phyloP scores from a whole-genome alignment of 2,797 vertebrate species.

The Novumbra hubbsi region DNA sequence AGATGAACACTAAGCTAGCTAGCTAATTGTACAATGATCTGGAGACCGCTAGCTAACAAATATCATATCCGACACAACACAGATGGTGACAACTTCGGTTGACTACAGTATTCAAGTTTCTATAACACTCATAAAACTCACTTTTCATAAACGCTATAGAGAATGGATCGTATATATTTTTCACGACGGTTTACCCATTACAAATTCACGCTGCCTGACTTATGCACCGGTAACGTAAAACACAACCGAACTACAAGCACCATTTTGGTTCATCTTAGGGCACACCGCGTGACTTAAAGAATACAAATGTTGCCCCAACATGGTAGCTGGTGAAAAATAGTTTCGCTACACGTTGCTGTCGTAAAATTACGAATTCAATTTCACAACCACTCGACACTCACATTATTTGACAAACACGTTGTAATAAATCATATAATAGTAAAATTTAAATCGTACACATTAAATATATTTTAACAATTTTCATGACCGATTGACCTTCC shows the following conservation, averaged over 20 bases:
- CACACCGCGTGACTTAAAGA: background rate
- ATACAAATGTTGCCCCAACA: constrained; percentile 29
- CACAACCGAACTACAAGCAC: background rate
- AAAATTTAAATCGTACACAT: background rate
- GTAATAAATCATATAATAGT: background rate
- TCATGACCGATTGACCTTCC: constrained; percentile 20
- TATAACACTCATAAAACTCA: background rate
- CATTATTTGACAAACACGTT: background rate
- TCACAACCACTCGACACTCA: background rate
- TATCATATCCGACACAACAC: constrained; percentile 12
- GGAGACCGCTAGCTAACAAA: constrained; percentile 8
- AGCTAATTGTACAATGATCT: background rate
- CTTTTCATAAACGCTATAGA: background rate
- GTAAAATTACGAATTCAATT: constrained; percentile 15
- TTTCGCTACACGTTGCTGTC: constrained; percentile 12
- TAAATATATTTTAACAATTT: background rate
- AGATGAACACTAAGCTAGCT: background rate
- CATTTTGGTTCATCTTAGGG: constrained; percentile 28
- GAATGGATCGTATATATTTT: background rate
- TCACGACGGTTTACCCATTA: background rate
- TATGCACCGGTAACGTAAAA: constrained; percentile 39
- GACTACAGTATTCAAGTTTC: background rate
- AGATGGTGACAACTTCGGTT: background rate
- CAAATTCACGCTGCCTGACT: constrained; percentile 17
- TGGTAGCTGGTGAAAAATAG: constrained; percentile 12